A percentile compares a stretch with the other conserved stretches of the same genome.
Evolutionary conservation across 2,888 invertebrate genomes (phyloP).

Genomic region (Cephus pulcher): DNA sequence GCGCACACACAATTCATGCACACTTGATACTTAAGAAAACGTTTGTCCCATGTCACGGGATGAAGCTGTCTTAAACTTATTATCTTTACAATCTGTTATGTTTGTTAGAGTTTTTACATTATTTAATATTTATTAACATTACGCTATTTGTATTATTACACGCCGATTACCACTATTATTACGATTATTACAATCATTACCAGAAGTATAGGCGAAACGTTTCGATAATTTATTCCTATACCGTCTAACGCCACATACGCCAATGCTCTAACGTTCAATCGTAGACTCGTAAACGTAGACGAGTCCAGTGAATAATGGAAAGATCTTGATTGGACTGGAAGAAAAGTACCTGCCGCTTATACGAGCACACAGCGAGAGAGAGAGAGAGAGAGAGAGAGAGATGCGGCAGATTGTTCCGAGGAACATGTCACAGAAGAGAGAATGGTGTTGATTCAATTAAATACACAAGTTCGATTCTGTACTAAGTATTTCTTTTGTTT

Average conservation of each 20-base stretch:
- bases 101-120: conserved; percentile 49
- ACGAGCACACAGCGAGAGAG: too few species aligned
- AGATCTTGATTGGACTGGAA: too few species aligned
- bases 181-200: conserved; percentile 29
- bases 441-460: not conserved
- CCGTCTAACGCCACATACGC: conserved; percentile 35
- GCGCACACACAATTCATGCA: too few species aligned
- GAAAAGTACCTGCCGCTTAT: too few species aligned
- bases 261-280: not conserved
- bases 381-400: too few species aligned
- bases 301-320: not conserved
- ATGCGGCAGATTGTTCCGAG: too few species aligned
- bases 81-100: conserved; percentile 37
- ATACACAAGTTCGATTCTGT: conserved; percentile 1
- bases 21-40: not conserved
- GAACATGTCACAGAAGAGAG: too few species aligned
- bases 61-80: conserved; percentile 21
- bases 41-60: conserved; percentile 16
- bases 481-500: conserved; percentile 8
- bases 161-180: conserved; percentile 18
- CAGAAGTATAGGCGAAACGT: too few species aligned
- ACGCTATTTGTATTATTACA: conserved; percentile 35
- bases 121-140: conserved; percentile 44
- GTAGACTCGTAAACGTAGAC: not conserved
- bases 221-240: conserved; percentile 44